These are phyloP conservation scores for Philereme vetulata DNA, from an alignment of 2,888 invertebrate genomes.

Conservation along the genomic window DNA sequence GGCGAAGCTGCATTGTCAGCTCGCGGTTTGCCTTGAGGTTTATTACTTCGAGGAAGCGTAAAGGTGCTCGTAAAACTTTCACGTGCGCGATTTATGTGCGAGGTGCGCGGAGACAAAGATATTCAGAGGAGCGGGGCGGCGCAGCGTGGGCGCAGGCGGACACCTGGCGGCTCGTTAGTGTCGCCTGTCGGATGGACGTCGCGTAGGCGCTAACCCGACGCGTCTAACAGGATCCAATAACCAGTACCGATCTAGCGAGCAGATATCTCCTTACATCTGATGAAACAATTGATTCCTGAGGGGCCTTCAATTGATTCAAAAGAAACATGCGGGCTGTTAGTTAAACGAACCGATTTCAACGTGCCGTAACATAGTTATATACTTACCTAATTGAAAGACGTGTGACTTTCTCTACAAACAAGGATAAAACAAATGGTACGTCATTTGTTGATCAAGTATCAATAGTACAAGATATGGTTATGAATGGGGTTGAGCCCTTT, in stretches of 20 bases:
- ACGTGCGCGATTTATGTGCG: slow-evolving; percentile 78
- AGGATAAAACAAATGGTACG: slow-evolving; percentile 41
- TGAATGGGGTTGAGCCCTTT: slow-evolving; percentile 61
- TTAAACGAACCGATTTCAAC: slow-evolving; percentile 70
- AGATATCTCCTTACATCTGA: slow-evolving; percentile 25
- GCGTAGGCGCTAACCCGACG: slow-evolving; percentile 49
- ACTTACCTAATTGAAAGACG: slow-evolving; percentile 38
- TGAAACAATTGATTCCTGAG: slow-evolving; percentile 41
- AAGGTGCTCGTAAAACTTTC: slow-evolving; percentile 82
- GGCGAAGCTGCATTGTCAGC: slow-evolving; percentile 66
- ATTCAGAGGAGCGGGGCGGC: slow-evolving; percentile 68
- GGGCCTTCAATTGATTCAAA: slow-evolving; percentile 66
- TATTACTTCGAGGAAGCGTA: slow-evolving; percentile 77
- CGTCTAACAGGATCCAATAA: slow-evolving; percentile 30
- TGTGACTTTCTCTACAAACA: slow-evolving; percentile 49
- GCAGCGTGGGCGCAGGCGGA: slow-evolving; percentile 72
- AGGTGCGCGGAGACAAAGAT: slow-evolving; percentile 76
- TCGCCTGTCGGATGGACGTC: slow-evolving; percentile 61
- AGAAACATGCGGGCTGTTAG: slow-evolving; percentile 71
- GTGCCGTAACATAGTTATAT: slow-evolving; percentile 47
- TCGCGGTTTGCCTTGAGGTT: slow-evolving; percentile 56
- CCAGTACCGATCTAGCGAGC: slow-evolving; percentile 24
- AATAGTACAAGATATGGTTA: slow-evolving; percentile 52
- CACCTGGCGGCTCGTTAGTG: slow-evolving; percentile 81
- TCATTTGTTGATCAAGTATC: slow-evolving; percentile 41